Percentiles rank a stretch among this genome's conserved stretches.
These are phyloP conservation scores for Nettapus auritus DNA, from an alignment of 2,113 vertebrate genomes.

Conservation along the genomic window DNA sequence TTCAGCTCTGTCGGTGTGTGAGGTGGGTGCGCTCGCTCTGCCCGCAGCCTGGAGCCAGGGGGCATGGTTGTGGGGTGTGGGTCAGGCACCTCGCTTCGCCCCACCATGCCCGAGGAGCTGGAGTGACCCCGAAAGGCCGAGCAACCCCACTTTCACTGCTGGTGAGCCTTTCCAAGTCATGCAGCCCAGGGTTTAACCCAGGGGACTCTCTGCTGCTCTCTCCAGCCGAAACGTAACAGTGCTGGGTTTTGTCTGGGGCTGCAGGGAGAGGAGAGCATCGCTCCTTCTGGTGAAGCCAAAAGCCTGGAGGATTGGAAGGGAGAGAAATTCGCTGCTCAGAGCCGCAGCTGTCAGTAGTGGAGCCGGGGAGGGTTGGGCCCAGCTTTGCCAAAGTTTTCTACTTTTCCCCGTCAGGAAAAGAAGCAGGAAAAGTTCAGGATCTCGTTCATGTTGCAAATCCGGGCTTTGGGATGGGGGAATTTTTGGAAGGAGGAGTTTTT, in stretches of 20 bases:
- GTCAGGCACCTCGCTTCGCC: not conserved
- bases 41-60: not conserved
- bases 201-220: constrained; percentile 43
- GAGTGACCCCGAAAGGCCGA: not conserved
- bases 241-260: not conserved
- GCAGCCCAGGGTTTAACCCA: accelerated
- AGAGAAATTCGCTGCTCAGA: not conserved
- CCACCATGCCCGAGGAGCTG: not conserved
- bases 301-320: not conserved
- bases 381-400: not conserved
- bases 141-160: accelerated
- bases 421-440: not conserved
- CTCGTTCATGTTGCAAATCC: accelerated
- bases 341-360: not conserved
- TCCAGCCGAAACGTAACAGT: not conserved
- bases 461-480: accelerated
- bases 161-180: not conserved
- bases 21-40: not conserved
- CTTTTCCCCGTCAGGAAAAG: not conserved
- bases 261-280: not conserved
- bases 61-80: not conserved
- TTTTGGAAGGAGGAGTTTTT: not conserved
- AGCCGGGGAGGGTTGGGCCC: not conserved
- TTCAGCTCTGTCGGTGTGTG: accelerated
- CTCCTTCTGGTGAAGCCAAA: not conserved